Base-by-base conservation (phyloP, 1,140 invertebrate species). In the Zaprionus capensis region DNA sequence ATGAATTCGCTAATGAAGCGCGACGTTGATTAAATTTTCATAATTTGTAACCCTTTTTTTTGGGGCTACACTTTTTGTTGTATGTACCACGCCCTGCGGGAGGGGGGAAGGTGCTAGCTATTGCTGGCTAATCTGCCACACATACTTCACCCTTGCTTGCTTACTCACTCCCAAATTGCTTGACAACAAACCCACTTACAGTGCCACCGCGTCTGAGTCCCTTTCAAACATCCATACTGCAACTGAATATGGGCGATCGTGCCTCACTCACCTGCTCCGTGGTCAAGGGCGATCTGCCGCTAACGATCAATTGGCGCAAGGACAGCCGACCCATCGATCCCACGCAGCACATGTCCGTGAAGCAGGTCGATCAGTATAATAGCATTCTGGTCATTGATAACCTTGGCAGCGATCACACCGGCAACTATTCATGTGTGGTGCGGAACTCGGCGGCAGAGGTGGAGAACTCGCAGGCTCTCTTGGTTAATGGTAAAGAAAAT, bases 201-300 rank as follows among this genome's bases (percentile, higher is more conserved):
- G 96, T 96, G 93, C 96, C 96, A 80, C 96, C 96, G 78, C 96
- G 96, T 94, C 94, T 97, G 93, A 96, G 96, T 93, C 95, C 96
- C 58, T 96, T 97, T 93, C 94, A 96, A 94, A 95, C 95, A 78
- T 95, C 95, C 62, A 95, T 95, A 84, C 94, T 95, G 70, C 95
- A 95, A 76, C 93, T 96, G 28, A 95, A 97, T 84, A 95, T 98
- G 82, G 96, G 95, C 53, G 96, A 97, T 87, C 94, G 96, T 38
- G 96, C 96, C 44, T 96, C 95, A 44, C 93, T 97, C 59, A 96
- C 96, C 64, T 97, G 96, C 93, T 96, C 96, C 15, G 95, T 97
- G 73, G 96, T 95, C 66, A 96, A 96, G 86, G 97, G 97, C 59
- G 96, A 97, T 93, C 93, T 95, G 46, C 97, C 96, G 12, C 92